Percentiles rank a stretch among this genome's conserved stretches.
phyloP scores from a whole-genome alignment of 2,797 vertebrate genomes.

The Phylloscopus collybita region DNA sequence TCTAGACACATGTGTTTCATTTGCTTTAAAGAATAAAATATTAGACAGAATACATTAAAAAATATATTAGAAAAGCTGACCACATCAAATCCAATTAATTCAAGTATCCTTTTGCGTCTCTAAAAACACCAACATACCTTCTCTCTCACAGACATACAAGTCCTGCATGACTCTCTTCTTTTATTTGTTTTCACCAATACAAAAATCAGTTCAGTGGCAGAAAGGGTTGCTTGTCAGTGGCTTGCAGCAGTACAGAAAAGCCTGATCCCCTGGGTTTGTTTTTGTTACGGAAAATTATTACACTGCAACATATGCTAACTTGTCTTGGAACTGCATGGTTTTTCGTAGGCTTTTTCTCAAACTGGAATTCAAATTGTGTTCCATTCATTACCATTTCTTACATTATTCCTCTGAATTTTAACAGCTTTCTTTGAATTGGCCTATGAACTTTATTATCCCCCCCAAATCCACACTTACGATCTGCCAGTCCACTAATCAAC shows the following conservation, averaged over 20 bases:
- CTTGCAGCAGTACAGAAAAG: not conserved
- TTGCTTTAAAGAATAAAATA: not conserved
- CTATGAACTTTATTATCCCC: not conserved
- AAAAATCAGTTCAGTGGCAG: not conserved
- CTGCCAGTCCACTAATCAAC: not conserved
- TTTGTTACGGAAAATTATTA: not conserved
- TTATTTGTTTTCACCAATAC: not conserved
- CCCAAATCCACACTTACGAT: not conserved
- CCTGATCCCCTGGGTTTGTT: not conserved
- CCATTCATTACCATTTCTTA: not conserved
- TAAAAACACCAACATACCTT: not conserved
- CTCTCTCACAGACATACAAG: not conserved
- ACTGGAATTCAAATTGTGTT: not conserved
- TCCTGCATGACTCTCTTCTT: not conserved
- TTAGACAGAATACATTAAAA: not conserved
- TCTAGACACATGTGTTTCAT: not conserved
- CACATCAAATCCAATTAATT: not conserved
- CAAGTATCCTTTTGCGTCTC: not conserved
- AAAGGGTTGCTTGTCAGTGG: not conserved
- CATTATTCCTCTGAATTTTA: slow-evolving; percentile 9
- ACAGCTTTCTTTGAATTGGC: not conserved
- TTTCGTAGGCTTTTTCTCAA: not conserved
- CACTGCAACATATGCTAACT: not conserved
- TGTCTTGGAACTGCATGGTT: not conserved
- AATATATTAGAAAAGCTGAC: not conserved